A percentile compares a stretch with the other conserved stretches of the same genome.
Conservation (phyloP, 2,113 vertebrate species). For the Aythya baeri region DNA sequence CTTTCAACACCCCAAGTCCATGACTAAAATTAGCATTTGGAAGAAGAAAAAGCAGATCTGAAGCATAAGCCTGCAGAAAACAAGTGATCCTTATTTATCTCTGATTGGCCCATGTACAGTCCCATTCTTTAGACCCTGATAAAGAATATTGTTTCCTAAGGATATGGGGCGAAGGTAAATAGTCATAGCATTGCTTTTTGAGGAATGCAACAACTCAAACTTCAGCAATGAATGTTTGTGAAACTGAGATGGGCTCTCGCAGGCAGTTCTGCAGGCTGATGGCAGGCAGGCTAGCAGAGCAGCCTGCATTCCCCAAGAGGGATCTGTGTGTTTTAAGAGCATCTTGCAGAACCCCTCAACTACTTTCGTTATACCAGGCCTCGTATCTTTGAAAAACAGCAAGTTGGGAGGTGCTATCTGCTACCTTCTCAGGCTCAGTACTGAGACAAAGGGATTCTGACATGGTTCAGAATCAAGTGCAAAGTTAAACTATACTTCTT, state of each 20-base stretch:
- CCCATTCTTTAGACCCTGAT: background rate
- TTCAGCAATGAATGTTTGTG: background rate
- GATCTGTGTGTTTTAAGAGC: background rate
- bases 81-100: background rate
- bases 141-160: background rate
- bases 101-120: background rate
- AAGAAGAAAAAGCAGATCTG: background rate
- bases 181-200: background rate
- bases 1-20: background rate
- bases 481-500: background rate
- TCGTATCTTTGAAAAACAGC: fast-evolving
- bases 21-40: background rate
- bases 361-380: background rate
- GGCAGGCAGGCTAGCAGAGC: background rate
- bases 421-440: background rate
- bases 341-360: background rate
- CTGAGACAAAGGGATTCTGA: background rate
- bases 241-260: background rate
- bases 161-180: background rate
- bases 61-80: background rate
- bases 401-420: background rate
- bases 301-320: background rate
- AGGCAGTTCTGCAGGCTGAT: background rate
- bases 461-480: background rate
- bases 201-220: background rate